Base-by-base conservation (phyloP, 2,113 vertebrate species). In the Origma solitaria region DNA sequence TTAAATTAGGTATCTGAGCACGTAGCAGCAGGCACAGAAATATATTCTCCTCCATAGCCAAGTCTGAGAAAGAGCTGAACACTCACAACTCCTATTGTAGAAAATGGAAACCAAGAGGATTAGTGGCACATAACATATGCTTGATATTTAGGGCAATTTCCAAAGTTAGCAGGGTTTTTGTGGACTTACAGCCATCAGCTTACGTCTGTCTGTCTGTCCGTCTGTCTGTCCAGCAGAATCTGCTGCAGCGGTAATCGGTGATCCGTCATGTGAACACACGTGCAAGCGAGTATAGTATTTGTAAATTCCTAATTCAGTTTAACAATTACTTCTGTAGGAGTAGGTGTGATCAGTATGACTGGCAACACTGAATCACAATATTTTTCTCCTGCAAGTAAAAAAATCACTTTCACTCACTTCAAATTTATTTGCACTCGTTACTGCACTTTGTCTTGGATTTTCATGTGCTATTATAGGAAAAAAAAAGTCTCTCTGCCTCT, bases 1-100 rank as follows among this genome's bases (percentile, higher is more conserved):
- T 85, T 72, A 85, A 89, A 79, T 87, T 85, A 94, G 82, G n/a
- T 82, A 90, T 76, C 87, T 64, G 84, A 87, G 78, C 94, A 96
- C 3, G 2, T 65, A 91, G 66, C 0, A 0, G 44, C 66, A 69
- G 84, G 88, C 75, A 61, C 28, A 76, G 78, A 76, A 77, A 80
- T 90, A 61, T 42, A 73, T 93, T 83, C 79, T 73, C 4, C 44
- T 90, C 47, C 72, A 57, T 30, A 84, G 70, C 45, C 45, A 57
- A 76, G 51, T 70, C 45, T 81, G 71, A 86, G 86, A 85, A 85
- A 77, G 45, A 85, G 62, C 78, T 69, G 57, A 91, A 87, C 58
- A 53, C 62, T 89, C 70, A 42, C 47, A 90, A 57, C 65, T 89
- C 77, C 73, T 68, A 0, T 8, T 69, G 89, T 33, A 91, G 77